Conservation (phyloP, 37 sponge, comb jelly and placozoan species). For the Aplysina aerophoba region DNA sequence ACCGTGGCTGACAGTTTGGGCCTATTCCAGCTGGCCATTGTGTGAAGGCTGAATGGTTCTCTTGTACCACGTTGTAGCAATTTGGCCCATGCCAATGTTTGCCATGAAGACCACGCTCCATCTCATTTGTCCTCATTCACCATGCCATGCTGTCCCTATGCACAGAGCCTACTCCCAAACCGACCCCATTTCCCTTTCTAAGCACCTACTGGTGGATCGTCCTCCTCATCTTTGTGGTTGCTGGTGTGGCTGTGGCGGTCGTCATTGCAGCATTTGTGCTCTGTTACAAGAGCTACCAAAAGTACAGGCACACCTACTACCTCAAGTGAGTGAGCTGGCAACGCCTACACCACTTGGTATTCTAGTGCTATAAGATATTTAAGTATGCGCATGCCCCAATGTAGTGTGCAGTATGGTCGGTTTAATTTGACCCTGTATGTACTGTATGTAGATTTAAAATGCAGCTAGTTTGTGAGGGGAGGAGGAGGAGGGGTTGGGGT, state of each 20-base stretch:
- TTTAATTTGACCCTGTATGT: no score
- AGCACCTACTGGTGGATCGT: neutral
- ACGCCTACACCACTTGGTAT: neutral
- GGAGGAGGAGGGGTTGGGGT: no score
- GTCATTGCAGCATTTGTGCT: neutral
- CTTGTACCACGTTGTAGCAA: no score
- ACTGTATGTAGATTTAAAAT: no score
- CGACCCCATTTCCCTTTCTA: neutral
- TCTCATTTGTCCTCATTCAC: neutral
- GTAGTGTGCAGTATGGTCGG: no score
- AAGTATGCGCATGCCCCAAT: no score
- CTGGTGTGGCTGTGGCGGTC: neutral
- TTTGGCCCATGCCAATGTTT: no score
- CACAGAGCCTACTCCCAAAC: neutral
- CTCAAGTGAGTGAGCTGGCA: conserved; percentile 1
- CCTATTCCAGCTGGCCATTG: no score
- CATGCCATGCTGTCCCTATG: neutral
- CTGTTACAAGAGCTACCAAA: conserved; percentile 11
- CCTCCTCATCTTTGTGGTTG: neutral
- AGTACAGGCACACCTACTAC: conserved; percentile 10
- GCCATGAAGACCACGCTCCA: no score
- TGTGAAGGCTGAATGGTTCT: no score
- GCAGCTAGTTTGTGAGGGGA: no score
- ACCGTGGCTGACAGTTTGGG: no score
- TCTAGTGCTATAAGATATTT: neutral